These are phyloP conservation scores for Myrmecophaga tridactyla DNA, from an alignment of 2,113 vertebrate genomes.

Conservation along the genomic window DNA sequence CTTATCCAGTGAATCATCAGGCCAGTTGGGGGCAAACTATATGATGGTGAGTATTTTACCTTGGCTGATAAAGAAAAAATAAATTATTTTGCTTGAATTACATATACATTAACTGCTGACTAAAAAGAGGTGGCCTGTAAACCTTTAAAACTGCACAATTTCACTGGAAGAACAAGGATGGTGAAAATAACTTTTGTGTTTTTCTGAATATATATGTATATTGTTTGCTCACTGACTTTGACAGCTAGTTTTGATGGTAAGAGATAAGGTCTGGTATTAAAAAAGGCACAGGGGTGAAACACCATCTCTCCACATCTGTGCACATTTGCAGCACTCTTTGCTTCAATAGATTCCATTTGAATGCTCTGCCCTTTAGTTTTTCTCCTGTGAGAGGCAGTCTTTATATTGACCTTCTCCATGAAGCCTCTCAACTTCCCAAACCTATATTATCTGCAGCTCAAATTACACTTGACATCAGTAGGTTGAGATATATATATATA, in stretches of 20 bases:
- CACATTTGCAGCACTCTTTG: background rate
- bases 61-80: slow-evolving; percentile 10
- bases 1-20: background rate
- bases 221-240: background rate
- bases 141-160: background rate
- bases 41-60: background rate
- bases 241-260: background rate
- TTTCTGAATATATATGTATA: background rate
- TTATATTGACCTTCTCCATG: background rate
- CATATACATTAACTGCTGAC: background rate
- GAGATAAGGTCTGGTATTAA: background rate
- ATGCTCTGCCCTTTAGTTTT: background rate
- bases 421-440: background rate
- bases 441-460: background rate
- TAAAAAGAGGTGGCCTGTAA: background rate
- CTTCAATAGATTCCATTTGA: background rate
- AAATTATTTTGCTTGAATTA: slow-evolving; percentile 18
- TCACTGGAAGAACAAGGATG: background rate
- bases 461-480: background rate
- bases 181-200: background rate
- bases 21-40: background rate
- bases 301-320: background rate
- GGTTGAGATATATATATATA: background rate
- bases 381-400: background rate
- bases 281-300: background rate